Evolutionary conservation across 2,888 invertebrate genomes (phyloP), one percentile per base, ranked within the genome.

Genomic region (Orchesella flavescens): DNA sequence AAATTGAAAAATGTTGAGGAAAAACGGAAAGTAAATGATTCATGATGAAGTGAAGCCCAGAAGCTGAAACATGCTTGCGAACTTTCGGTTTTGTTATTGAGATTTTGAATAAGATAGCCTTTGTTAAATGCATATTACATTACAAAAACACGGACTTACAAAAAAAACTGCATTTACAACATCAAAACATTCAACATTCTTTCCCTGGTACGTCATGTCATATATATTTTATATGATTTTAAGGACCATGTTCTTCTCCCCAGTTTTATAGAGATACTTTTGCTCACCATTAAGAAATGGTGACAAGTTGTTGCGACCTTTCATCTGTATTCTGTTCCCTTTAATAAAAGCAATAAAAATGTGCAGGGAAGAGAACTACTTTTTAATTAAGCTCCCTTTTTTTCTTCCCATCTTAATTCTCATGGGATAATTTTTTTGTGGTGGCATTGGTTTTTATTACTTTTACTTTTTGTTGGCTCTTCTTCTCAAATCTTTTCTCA

Each of bases 261-360:
- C 34, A 34, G 2, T 34, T 13, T 53, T 53, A 13, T 53, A 2
- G 17, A 5, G 15, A 10, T 53, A 17, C 15, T 53, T 53, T 53
- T 53, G 17, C 53, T 53, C 53, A 17, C 53, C 53, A 53, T 53
- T 53, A 53, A 2, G 53, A 53, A 53, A 63, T 44, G 61, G 77
- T 69, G 77, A 77, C 77, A 77, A 77, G 69, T 43, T 68, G 66
- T 55, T 44, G 71, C 21, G 57, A 76, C 76, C 76, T 76, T 76
- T 76, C 66, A 53, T 76, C 66, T 53, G 13, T 55, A 74, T 57
- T 74, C 55, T 71, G 53, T 15, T 46, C n/a, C 21, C 46, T 73
- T 73, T 73, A 76, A 76, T 65, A 49, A 65, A 46, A 53, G 76
- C n/a, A 53, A 66, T 76, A 76, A 76, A 76, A 66, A 23, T 34